These are phyloP conservation scores for Dreissena polymorpha DNA, from an alignment of 1,140 invertebrate species.

Conservation along the genomic window DNA sequence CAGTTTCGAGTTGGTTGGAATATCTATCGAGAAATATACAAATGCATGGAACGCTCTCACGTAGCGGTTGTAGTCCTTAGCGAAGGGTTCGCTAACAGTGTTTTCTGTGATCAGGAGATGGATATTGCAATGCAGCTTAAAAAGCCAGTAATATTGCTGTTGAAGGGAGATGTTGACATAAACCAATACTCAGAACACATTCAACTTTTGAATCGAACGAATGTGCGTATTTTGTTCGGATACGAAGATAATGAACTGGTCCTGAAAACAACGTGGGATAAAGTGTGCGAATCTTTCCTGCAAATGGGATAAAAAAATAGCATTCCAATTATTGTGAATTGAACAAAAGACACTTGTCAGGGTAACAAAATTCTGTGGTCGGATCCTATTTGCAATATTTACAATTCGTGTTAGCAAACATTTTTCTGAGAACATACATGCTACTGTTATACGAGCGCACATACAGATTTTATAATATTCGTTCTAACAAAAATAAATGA, in stretches of 20 bases:
- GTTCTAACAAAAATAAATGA: too few species aligned
- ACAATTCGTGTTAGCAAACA: too few species aligned
- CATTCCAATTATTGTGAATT: too few species aligned
- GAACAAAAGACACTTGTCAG: too few species aligned
- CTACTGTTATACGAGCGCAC: too few species aligned
- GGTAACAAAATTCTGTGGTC: too few species aligned
- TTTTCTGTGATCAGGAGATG: background rate
- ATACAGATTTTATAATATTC: too few species aligned
- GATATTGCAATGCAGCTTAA: background rate
- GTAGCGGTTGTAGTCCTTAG: background rate
- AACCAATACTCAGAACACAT: background rate
- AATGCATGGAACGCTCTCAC: background rate
- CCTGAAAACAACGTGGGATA: background rate
- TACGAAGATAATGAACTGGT: background rate
- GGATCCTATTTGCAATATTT: too few species aligned
- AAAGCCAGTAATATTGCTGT: constrained; percentile 2
- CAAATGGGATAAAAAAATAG: too few species aligned
- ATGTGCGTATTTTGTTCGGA: background rate
- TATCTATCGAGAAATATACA: background rate
- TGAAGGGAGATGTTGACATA: background rate
- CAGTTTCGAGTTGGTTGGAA: constrained; percentile 3
- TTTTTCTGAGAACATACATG: too few species aligned
- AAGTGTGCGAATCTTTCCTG: background rate
- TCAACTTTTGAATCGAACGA: background rate
- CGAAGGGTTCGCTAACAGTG: background rate